Evolutionary conservation across 2,113 vertebrate species (phyloP), one percentile per base, ranked within the genome.

Genomic region (Albula glossodonta): DNA sequence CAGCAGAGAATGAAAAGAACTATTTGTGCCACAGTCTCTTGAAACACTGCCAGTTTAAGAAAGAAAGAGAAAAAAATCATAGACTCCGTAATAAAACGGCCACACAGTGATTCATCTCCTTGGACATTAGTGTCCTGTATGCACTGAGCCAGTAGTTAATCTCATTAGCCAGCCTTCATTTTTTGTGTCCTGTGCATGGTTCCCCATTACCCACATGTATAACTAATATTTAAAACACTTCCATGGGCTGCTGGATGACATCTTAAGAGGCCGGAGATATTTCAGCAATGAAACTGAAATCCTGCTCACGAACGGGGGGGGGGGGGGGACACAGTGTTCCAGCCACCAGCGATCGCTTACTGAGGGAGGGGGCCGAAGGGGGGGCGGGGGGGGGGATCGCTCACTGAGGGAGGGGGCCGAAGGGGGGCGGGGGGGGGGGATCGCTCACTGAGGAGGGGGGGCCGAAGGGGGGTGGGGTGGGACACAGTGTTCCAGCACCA

Each of bases 11-110:
- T 89, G 86, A 90, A 87, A 88, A 87, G 81, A 91, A 90, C 91
- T 90, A 90, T 86, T 92, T 93, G 89, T 91, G 87, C 85, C 88
- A 60, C 4, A 41, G 85, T 89, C 86, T 90, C 88, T 91, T 92
- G 91, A 92, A 86, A 87, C 85, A n/a, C 80, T 90, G 87, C 90
- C 90, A 93, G 78, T 85, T 88, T 86, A 41, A 11, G 85, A 82
- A 74, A 87, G 83, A 87, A 31, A 87, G 53, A 10, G 83, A 82
- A 74, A 86, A 89, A 63, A 83, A 60, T 80, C 60, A 86, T 74
- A 84, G 89, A 83, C 51, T 84, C 25, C 82, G 82, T 83, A 83
- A 85, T 92, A 88, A 92, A 93, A 86, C 84, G 91, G 86, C 85
- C 87, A 86, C 88, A 87, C 57, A 87, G 81, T 90, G 90, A 91